Base-by-base conservation (phyloP, 2,113 vertebrate species). In the Halcyon senegalensis region DNA sequence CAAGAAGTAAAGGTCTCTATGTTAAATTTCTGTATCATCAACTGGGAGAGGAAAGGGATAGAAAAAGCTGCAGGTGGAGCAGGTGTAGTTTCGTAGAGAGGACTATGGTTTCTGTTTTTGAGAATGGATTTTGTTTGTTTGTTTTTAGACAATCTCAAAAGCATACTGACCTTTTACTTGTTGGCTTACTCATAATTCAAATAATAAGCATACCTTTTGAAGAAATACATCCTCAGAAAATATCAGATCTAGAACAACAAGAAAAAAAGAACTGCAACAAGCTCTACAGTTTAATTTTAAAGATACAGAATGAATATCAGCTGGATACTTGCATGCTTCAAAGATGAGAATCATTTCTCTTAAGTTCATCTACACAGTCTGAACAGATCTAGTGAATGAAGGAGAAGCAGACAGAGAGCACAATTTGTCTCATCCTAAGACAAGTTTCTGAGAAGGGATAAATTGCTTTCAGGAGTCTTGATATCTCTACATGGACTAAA, bases 271-370 rank as follows among this genome's bases (percentile, higher is more conserved):
- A 37, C 15, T 19, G 2, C n/a, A 85, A 46, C 7, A 31, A 72
- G 1, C 1, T 64, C 7, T 44, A 15, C 5, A 12, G 11, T 60
- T 79, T 58, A 6, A 35, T 66, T 84, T 88, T 53, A 51, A 87
- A 69, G 13, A 27, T 4, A 4, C 5, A 18, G 7, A 73, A 46
- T 43, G 4, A 1, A 59, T 82, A 79, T 31, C 25, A 39, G 10
- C 8, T 25, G 35, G 5, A 3, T 4, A 9, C 14, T n/a, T 55
- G 2, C 7, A 2, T 25, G 7, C 1, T 60, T 83, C 67, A 69
- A 76, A 88, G 7, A 3, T 46, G 8, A 81, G 33, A 82, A 68
- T 53, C 0, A 24, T 41, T 16, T 39, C 2, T 84, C 30, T 35
- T 43, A 56, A 69, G 14, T 83, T 85, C 20, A 46, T 15, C 7